Conservation (phyloP, 2,113 vertebrate species). For the Limanda limanda region DNA sequence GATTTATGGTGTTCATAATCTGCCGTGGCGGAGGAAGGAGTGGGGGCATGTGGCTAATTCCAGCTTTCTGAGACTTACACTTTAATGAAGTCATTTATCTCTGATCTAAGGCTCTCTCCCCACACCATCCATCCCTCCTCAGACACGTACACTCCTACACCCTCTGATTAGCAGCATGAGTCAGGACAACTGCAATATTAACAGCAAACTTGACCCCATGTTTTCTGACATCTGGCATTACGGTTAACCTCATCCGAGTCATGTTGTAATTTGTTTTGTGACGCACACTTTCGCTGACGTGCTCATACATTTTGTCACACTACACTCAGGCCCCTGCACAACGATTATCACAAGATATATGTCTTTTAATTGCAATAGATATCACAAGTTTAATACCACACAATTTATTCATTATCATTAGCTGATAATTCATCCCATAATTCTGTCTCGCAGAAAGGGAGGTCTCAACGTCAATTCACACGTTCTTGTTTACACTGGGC, state of each 20-base stretch:
- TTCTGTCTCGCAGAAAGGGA: background rate
- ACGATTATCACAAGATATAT: background rate
- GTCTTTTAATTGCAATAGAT: slow-evolving; percentile 13
- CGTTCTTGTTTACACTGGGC: slow-evolving; percentile 13
- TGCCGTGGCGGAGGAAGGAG: slow-evolving; percentile 61
- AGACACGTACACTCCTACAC: slow-evolving; percentile 25
- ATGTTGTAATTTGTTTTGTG: background rate
- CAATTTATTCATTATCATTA: slow-evolving; percentile 31
- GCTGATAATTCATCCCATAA: slow-evolving; percentile 33
- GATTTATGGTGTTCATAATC: slow-evolving; percentile 83
- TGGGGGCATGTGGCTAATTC: slow-evolving; percentile 71
- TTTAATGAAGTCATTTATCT: slow-evolving; percentile 86
- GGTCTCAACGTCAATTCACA: slow-evolving; percentile 38
- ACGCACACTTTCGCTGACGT: background rate
- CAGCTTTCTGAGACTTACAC: slow-evolving; percentile 73
- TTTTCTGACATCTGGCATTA: slow-evolving; percentile 22
- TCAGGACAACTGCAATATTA: slow-evolving; percentile 22
- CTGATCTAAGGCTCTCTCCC: slow-evolving; percentile 76
- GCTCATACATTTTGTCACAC: too few relatives aligned
- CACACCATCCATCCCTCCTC: slow-evolving; percentile 35
- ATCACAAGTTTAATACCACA: slow-evolving; percentile 20
- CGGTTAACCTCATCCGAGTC: background rate
- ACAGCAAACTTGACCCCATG: slow-evolving; percentile 3
- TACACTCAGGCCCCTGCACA: background rate
- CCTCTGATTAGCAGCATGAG: slow-evolving; percentile 37